Base-by-base conservation (phyloP, 2,888 invertebrate species). In the Therioaphis trifolii region DNA sequence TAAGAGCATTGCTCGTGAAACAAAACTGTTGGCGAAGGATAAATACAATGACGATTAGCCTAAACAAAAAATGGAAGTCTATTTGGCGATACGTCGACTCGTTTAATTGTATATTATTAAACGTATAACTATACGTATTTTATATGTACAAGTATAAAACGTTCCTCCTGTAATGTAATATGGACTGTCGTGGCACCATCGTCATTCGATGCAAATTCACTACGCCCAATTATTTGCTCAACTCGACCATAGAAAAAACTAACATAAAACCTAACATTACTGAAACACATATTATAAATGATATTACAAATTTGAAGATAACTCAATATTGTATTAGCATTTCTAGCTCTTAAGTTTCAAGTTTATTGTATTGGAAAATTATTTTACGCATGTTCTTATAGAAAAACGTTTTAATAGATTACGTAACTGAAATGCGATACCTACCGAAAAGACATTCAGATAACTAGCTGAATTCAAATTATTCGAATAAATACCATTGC, bases 1-100 rank as follows among this genome's bases (percentile, higher is more conserved):
- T 43, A 74, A 82, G 82, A 74, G 82, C 82, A 82, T 74, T 74
- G 82, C 82, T 49, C 82, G 82, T 74, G 72, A 66, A 79, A 79
- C 78, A 69, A 79, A 40, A 12, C 49, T 35, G 77, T 78, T 52
- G 66, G 77, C 77, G 24, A 78, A 66, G 24, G 63, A 78, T 61
- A 72, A 72, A 29, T 55, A 49, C 77, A 35, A 52, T 52, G 77
- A 40, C 52, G 77, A 52, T 66, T 66, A 49, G 49, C 52, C 52
- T 68, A 35, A 24, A 66, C 4, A 35, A 35, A 68, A 24, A 66
- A 52, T 76, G 4, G 15, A 66, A 35, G 35, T 35, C 66, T 68
- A 21, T 68, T 66, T 35, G 49, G 63, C 63, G 29, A 63, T 46
- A 49, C 49, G 15, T 63, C 4, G 43, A 15, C 46, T 77, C 11